Conservation (phyloP, 2,797 vertebrate species). For the Falco columbarius region DNA sequence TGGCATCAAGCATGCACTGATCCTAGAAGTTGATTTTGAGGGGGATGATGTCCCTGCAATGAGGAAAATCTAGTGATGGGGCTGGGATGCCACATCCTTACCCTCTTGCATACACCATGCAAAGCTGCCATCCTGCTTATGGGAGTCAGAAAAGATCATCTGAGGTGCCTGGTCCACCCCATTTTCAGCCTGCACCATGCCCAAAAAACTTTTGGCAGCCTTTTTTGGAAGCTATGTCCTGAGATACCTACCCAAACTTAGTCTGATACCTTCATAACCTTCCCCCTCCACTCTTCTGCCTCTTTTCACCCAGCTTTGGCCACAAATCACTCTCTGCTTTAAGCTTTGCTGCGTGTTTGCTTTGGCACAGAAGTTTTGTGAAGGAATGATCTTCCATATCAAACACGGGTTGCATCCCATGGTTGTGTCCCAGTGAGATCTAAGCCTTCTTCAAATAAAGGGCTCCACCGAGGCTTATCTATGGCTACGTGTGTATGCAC, state of each 20-base stretch:
- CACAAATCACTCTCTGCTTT: background rate
- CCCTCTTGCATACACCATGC: background rate
- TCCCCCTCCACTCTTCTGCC: background rate
- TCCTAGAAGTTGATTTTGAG: background rate
- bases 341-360: fast-evolving
- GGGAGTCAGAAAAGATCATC: background rate
- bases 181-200: background rate
- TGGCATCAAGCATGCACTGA: background rate
- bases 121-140: background rate
- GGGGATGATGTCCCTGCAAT: background rate
- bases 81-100: background rate
- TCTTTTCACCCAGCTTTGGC: background rate
- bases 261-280: background rate
- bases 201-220: background rate
- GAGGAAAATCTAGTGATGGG: background rate
- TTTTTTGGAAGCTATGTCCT: background rate
- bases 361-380: background rate
- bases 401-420: fast-evolving
- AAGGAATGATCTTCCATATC: background rate
- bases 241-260: background rate
- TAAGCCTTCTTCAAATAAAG: background rate
- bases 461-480: background rate
- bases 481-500: fast-evolving
- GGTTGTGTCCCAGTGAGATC: background rate
- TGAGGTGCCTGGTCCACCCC: background rate